These are phyloP conservation scores for Heteronetta atricapilla DNA, from an alignment of 2,113 vertebrate species.

Conservation along the genomic window DNA sequence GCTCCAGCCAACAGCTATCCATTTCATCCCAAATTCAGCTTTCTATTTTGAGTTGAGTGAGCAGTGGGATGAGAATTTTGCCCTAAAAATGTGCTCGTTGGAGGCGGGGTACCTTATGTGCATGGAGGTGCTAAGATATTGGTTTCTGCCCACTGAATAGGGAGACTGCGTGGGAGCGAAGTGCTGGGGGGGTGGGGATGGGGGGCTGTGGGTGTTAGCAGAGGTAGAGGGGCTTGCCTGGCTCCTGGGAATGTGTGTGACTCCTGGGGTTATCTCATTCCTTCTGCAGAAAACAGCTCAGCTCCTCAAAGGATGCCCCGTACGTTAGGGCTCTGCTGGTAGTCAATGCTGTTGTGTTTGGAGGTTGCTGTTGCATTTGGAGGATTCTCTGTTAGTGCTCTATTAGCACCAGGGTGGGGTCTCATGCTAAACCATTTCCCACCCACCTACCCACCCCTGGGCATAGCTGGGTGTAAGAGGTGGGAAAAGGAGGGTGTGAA, in stretches of 20 bases:
- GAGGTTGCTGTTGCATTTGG: background rate
- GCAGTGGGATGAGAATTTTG: conserved; percentile 74
- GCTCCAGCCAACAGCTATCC: conserved; percentile 74
- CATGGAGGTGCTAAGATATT: conserved; percentile 48
- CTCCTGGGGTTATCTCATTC: conserved; percentile 17
- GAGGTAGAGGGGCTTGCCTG: background rate
- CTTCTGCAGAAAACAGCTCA: conserved; percentile 28
- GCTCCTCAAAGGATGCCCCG: conserved; percentile 42
- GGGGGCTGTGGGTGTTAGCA: background rate
- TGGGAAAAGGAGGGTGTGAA: background rate
- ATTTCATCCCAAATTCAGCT: conserved; percentile 77
- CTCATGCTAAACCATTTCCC: background rate
- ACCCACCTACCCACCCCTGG: too few relatives aligned
- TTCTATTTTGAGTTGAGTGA: conserved; percentile 77
- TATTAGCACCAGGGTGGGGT: background rate
- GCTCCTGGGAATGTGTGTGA: background rate
- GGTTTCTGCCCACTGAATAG: conserved; percentile 38
- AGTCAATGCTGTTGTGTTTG: background rate
- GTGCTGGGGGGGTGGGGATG: background rate
- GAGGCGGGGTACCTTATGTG: conserved; percentile 73
- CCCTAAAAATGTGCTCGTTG: conserved; percentile 77
- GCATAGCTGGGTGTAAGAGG: background rate
- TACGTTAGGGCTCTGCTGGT: background rate
- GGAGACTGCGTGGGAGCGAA: conserved; percentile 12
- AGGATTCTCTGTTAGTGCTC: background rate